Percentiles rank a stretch among this genome's conserved stretches.
Evolutionary conservation across 2,113 vertebrate species (phyloP).

Genomic region (Malurus elegans): DNA sequence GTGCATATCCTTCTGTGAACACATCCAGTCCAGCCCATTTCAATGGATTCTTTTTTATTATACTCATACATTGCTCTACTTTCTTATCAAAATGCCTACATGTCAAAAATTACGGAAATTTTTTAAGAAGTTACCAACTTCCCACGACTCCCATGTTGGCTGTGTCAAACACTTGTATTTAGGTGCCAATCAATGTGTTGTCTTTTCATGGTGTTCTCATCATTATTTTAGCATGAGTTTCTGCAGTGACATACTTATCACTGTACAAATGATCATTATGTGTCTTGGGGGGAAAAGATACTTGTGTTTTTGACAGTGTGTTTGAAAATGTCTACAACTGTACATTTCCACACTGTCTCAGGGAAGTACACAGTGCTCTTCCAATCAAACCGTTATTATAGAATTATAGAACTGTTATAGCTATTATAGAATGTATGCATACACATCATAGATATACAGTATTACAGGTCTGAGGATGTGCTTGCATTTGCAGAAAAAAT

Average conservation of each 20-base stretch:
- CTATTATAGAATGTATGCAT: neutral
- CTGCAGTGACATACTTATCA: neutral
- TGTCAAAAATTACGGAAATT: neutral
- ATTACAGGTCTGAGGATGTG: neutral
- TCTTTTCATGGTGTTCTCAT: neutral
- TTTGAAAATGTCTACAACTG: neutral
- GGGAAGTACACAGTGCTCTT: neutral
- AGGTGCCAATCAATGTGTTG: neutral
- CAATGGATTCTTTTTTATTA: neutral
- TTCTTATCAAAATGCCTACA: neutral
- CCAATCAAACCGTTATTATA: neutral
- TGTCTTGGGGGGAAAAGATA: neutral
- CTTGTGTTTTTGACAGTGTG: neutral
- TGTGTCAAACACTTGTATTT: neutral
- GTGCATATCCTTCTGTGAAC: neutral
- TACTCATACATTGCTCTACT: neutral
- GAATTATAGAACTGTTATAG: neutral
- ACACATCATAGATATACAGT: neutral
- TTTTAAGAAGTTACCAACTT: neutral
- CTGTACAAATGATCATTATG: neutral
- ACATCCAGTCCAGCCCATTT: neutral
- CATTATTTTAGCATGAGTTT: neutral
- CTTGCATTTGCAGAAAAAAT: neutral
- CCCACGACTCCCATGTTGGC: neutral
- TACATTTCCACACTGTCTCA: neutral